A percentile compares a stretch with the other conserved stretches of the same genome.
phyloP scores from a whole-genome alignment of 92 coral and sea anemone genomes.

The Porites rus region DNA sequence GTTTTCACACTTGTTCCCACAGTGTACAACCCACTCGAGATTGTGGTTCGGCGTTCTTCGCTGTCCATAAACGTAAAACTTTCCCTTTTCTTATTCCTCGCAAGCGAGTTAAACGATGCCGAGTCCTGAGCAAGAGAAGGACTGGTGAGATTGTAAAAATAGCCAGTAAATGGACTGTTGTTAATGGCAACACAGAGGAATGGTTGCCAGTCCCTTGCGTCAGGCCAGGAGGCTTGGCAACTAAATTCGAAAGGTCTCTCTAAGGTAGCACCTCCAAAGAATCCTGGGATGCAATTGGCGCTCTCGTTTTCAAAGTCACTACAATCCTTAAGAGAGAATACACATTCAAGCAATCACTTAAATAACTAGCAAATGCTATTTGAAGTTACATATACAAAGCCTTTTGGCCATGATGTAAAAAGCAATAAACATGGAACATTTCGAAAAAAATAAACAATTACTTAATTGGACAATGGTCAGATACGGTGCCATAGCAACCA shows the following conservation, averaged over 20 bases:
- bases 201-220: constrained; percentile 81
- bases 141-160: constrained; percentile 81
- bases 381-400: background rate
- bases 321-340: constrained; percentile 69
- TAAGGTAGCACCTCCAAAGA: constrained; percentile 84
- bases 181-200: constrained; percentile 83
- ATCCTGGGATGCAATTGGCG: constrained; percentile 82
- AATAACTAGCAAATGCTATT: background rate
- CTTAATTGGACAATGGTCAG: background rate
- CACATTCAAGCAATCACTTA: background rate
- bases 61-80: constrained; percentile 50
- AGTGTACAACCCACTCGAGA: constrained; percentile 69
- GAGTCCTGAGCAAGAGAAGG: constrained; percentile 63
- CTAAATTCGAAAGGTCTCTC: constrained; percentile 90
- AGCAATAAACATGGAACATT: background rate
- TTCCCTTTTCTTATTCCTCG: constrained; percentile 57
- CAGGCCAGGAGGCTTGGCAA: constrained; percentile 97
- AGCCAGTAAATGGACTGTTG: constrained; percentile 92
- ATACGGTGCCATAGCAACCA: background rate
- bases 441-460: background rate
- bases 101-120: constrained; percentile 48
- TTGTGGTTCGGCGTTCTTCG: constrained; percentile 48
- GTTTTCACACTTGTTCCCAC: constrained; percentile 86
- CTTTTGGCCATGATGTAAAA: background rate
- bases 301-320: constrained; percentile 63